phyloP scores from a whole-genome alignment of 23 tunicate species.

The Corella eumyota region DNA sequence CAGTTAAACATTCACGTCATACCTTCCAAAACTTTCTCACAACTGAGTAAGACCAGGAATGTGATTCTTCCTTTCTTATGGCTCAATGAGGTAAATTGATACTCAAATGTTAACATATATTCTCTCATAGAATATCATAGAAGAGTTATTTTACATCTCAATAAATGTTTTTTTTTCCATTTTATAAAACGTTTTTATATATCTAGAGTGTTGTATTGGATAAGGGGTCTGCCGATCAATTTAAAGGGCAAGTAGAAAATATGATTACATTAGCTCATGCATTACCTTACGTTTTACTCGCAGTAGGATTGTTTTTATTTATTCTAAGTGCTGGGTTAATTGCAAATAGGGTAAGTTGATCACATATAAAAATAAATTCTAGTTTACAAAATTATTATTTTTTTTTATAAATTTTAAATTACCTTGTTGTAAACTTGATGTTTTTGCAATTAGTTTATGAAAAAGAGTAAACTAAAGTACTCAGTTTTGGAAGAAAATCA shows the following conservation, averaged over 20 bases:
- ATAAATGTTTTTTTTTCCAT: too few species aligned
- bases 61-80: slow-evolving; percentile 42
- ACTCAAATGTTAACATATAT: too few species aligned
- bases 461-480: too few species aligned
- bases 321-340: slow-evolving; percentile 5
- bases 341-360: slow-evolving; percentile 3
- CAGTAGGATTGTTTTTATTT: slow-evolving; percentile 20
- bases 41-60: slow-evolving; percentile 15
- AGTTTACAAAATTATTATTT: too few species aligned
- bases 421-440: too few species aligned
- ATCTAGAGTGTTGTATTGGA: slow-evolving; percentile 33
- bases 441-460: too few species aligned
- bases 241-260: slow-evolving; percentile 20
- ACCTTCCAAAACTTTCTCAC: slow-evolving; percentile 3
- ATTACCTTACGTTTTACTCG: slow-evolving; percentile 29
- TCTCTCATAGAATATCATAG: too few species aligned
- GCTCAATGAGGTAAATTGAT: slow-evolving; percentile 60
- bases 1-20: slow-evolving; percentile 35
- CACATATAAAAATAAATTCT: too few species aligned
- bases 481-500: too few species aligned
- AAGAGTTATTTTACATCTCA: too few species aligned
- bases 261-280: slow-evolving; percentile 21
- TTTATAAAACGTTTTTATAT: too few species aligned
- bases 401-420: too few species aligned
- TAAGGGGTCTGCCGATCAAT: slow-evolving; percentile 14